Evolutionary conservation across 2,113 vertebrate species (phyloP).

Genomic region (Peromyscus californicus): DNA sequence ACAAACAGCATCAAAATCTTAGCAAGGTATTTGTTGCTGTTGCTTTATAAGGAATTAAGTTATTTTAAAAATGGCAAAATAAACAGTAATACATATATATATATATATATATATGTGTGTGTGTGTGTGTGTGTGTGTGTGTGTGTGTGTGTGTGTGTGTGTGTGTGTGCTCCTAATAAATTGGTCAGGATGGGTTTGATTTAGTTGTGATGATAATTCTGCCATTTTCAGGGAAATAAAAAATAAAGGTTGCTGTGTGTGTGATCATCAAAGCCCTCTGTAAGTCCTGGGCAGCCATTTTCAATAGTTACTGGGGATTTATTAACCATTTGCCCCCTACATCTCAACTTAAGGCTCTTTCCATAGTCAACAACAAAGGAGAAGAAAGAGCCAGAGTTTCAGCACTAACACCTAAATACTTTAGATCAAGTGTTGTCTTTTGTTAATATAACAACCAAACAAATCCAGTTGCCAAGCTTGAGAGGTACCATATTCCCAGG

Average conservation of each 20-base stretch:
- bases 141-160: no score
- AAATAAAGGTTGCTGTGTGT: background rate
- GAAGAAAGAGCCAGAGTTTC: slow-evolving; percentile 4
- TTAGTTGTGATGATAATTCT: background rate
- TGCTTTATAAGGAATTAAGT: background rate
- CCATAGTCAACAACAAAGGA: background rate
- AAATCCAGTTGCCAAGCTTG: background rate
- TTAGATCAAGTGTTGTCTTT: background rate
- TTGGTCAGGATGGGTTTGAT: background rate
- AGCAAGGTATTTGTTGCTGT: background rate
- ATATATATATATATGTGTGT: no score
- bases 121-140: no score
- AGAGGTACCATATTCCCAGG: background rate
- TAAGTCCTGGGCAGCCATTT: background rate
- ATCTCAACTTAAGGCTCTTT: background rate
- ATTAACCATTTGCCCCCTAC: background rate
- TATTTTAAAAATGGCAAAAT: background rate
- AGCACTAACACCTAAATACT: background rate
- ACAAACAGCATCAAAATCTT: background rate
- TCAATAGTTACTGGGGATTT: rapidly evolving
- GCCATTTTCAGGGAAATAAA: background rate
- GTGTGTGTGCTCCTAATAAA: background rate
- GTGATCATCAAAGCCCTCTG: background rate
- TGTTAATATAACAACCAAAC: background rate
- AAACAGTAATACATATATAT: background rate